A percentile compares a stretch with the other conserved stretches of the same genome.
Conservation (phyloP, 2,113 vertebrate genomes). For the Circaetus cinerascens region DNA sequence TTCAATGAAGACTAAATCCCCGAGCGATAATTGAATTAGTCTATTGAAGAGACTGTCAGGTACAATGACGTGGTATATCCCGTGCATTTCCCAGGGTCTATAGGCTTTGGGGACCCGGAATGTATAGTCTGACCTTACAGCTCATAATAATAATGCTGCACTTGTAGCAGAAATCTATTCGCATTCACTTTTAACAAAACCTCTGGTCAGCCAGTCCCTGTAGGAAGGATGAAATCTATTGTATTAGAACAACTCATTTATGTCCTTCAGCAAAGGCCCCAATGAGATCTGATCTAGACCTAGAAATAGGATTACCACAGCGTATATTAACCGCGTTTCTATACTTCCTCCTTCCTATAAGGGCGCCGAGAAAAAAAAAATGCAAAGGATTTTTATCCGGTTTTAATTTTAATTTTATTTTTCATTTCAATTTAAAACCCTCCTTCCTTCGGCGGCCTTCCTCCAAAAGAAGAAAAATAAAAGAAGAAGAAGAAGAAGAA, state of each 20-base stretch:
- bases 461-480: not conserved
- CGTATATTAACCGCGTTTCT: slow-evolving; percentile 66
- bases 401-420: slow-evolving; percentile 14
- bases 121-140: slow-evolving; percentile 83
- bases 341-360: slow-evolving; percentile 47
- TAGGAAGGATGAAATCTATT: slow-evolving; percentile 83
- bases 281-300: slow-evolving; percentile 80
- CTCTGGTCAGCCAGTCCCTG: slow-evolving; percentile 82
- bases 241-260: slow-evolving; percentile 85
- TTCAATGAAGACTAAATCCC: slow-evolving; percentile 76
- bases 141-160: slow-evolving; percentile 80
- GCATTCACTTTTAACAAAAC: slow-evolving; percentile 85
- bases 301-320: slow-evolving; percentile 81
- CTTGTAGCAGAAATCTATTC: slow-evolving; percentile 83
- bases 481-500: too few relatives aligned
- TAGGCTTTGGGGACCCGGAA: slow-evolving; percentile 82
- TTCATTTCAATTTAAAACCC: not conserved
- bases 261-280: slow-evolving; percentile 80
- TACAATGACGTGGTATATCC: slow-evolving; percentile 79
- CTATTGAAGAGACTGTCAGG: slow-evolving; percentile 82
- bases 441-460: not conserved
- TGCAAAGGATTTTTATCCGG: not conserved
- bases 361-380: not conserved
- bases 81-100: slow-evolving; percentile 80
- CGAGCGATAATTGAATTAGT: slow-evolving; percentile 80